Evolutionary conservation across 2,888 invertebrate species (phyloP).

Genomic region (Clitarchus hookeri): DNA sequence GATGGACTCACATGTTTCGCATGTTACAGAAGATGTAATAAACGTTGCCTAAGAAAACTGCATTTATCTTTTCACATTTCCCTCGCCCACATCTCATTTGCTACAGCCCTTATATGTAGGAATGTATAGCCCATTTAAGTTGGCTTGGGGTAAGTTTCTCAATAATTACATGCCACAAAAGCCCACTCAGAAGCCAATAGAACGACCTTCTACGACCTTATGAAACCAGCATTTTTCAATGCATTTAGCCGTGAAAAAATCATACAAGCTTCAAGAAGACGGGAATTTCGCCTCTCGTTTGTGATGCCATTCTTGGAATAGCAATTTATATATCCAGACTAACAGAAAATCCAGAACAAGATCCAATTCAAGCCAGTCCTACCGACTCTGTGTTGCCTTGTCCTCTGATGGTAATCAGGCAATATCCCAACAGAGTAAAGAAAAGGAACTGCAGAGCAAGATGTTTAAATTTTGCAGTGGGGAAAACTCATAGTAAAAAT

Average conservation of each 20-base stretch:
- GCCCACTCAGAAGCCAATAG: not conserved
- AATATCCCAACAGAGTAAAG: not conserved
- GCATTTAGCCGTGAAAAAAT: not conserved
- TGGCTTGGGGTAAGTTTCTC: not conserved
- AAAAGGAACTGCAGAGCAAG: not conserved
- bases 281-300: not conserved
- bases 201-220: not conserved
- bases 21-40: not conserved
- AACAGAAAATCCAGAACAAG: not conserved
- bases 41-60: not conserved
- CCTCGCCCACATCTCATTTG: not conserved
- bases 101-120: not conserved
- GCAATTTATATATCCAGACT: not conserved
- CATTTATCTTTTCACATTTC: not conserved
- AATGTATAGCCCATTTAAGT: not conserved
- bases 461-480: not conserved
- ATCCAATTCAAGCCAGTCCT: not conserved
- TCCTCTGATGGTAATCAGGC: not conserved
- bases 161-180: not conserved
- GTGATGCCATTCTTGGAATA: not conserved
- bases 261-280: not conserved
- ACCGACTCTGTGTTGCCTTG: not conserved
- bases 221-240: not conserved
- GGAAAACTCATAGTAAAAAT: not conserved
- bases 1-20: not conserved